Evolutionary conservation across 2,888 invertebrate species (phyloP).

Genomic region (Chloroclystis v-ata): DNA sequence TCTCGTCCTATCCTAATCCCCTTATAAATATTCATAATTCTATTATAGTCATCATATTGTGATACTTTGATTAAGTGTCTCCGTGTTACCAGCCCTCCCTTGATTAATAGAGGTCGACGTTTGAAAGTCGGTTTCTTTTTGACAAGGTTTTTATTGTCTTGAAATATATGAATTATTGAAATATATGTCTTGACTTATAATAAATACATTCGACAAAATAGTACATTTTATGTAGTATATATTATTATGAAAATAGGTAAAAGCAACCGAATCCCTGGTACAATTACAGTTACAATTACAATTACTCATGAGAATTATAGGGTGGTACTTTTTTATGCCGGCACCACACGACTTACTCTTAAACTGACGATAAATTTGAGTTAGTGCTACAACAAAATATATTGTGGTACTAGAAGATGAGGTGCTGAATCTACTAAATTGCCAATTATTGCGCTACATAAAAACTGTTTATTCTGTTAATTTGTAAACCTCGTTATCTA

Average conservation of each 20-base stretch:
- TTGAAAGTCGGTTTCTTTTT: constrained; percentile 33
- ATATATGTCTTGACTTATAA: too few species aligned
- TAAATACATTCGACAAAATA: too few species aligned
- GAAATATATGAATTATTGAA: constrained; percentile 9
- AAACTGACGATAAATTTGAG: too few species aligned
- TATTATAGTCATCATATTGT: constrained; percentile 64
- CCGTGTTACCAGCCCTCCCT: constrained; percentile 45
- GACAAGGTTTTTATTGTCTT: constrained; percentile 27
- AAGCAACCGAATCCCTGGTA: too few species aligned
- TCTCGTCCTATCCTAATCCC: constrained; percentile 55
- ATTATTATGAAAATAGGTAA: too few species aligned
- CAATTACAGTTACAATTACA: too few species aligned
- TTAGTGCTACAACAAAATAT: too few species aligned
- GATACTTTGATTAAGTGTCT: constrained; percentile 73
- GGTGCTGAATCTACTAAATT: constrained; percentile 19
- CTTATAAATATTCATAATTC: constrained; percentile 71
- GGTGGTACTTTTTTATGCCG: too few species aligned
- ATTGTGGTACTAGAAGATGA: too few species aligned
- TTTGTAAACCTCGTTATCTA: constrained; percentile 37
- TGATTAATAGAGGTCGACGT: constrained; percentile 53
- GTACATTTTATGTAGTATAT: too few species aligned
- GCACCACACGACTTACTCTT: too few species aligned
- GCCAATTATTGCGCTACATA: constrained; percentile 8
- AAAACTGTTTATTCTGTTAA: constrained; percentile 31
- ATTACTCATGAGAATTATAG: too few species aligned